Evolutionary conservation across 2,113 vertebrate genomes (phyloP).

Genomic region (Bagarius yarrelli): DNA sequence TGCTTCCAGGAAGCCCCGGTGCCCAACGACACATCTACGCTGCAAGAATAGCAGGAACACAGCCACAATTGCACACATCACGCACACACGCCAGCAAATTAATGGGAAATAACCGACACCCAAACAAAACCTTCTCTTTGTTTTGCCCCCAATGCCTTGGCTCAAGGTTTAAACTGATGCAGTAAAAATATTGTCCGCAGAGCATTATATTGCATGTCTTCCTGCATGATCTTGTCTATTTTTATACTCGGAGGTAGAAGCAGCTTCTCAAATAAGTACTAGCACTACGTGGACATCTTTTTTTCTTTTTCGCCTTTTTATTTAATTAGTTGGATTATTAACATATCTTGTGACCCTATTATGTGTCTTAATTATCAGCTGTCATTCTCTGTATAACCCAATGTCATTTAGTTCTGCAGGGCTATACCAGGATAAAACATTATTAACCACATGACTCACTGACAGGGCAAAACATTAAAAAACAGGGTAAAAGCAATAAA

Average conservation of each 20-base stretch:
- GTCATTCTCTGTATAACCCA: slow-evolving; percentile 15
- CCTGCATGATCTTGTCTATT: slow-evolving; percentile 2
- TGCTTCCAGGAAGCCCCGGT: slow-evolving; percentile 15
- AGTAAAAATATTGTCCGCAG: not conserved
- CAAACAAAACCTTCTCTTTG: slow-evolving; percentile 34
- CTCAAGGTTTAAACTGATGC: slow-evolving; percentile 24
- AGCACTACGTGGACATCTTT: not conserved
- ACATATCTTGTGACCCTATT: slow-evolving; percentile 5
- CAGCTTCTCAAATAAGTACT: not conserved
- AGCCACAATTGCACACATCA: slow-evolving; percentile 10
- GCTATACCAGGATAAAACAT: slow-evolving; percentile 2
- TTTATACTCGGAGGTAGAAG: not conserved
- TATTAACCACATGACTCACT: slow-evolving; percentile 1
- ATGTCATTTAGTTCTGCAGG: not conserved
- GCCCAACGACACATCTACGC: not conserved
- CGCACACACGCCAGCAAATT: slow-evolving; percentile 2
- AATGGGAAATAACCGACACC: slow-evolving; percentile 37
- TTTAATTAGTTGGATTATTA: not conserved
- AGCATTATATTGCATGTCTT: not conserved
- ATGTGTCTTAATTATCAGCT: slow-evolving; percentile 12
- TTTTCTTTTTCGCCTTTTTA: not conserved
- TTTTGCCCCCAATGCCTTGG: slow-evolving; percentile 35
- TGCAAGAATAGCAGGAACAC: slow-evolving; percentile 10
- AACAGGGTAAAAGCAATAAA: not conserved
- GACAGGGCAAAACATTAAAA: not conserved